Percentiles rank a stretch among this genome's conserved stretches.
phyloP scores from a whole-genome alignment of 2,113 vertebrate species.

The Cephalopterus ornatus region DNA sequence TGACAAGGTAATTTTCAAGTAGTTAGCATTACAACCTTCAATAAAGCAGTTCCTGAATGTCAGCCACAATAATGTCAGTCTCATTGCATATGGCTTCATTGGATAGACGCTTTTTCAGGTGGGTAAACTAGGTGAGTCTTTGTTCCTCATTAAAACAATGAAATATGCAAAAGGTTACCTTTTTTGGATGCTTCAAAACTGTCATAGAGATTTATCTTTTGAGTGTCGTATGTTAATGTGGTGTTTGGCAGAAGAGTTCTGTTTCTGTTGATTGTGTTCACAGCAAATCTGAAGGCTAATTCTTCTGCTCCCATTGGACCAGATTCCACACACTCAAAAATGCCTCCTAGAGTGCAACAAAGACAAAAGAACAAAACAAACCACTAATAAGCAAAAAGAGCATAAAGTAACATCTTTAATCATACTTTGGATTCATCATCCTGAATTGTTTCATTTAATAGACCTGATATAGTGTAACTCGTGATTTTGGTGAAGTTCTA shows the following conservation, averaged over 20 bases:
- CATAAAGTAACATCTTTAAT: neutral
- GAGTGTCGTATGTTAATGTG: constrained; percentile 96
- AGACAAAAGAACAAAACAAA: neutral
- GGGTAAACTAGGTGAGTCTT: neutral
- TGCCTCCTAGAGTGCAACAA: constrained; percentile 82
- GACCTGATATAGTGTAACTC: neutral
- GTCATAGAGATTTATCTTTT: constrained; percentile 99
- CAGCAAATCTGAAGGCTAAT: constrained; percentile 98
- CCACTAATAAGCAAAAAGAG: neutral
- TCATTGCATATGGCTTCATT: neutral
- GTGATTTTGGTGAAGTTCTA: neutral
- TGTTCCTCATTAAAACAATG: neutral
- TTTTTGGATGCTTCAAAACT: constrained; percentile 99
- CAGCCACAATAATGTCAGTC: neutral
- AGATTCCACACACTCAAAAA: constrained; percentile 97
- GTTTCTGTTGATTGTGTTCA: constrained; percentile 99
- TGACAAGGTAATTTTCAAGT: neutral
- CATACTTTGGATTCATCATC: neutral
- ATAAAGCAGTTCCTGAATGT: neutral
- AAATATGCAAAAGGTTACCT: constrained; percentile 77
- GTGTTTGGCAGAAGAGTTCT: constrained; percentile 98
- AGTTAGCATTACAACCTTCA: neutral
- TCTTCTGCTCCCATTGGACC: constrained; percentile 97
- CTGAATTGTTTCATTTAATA: neutral
- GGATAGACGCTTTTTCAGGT: constrained; percentile 1